Evolutionary conservation across 2,888 invertebrate species (phyloP), one percentile per base, ranked within the genome.

Genomic region (Theretra japonica): DNA sequence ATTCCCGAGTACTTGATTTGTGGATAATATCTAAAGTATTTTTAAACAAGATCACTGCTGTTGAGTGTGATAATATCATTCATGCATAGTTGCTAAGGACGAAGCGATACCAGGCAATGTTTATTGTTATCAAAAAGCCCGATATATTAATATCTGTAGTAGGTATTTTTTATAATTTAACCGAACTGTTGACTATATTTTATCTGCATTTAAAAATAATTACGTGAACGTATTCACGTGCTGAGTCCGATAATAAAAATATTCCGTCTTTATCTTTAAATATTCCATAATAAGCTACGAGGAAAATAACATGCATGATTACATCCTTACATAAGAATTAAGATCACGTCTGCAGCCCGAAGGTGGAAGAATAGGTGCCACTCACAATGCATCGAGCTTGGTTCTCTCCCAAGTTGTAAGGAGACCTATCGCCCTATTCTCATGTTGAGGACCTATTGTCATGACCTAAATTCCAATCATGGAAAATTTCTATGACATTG

Each of bases 11-110:
- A n/a, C 30, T 60, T n/a, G 60, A 19, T 33, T 30, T 30, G 33
- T 62, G 33, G 62, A 33, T 60, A 7, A 33, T 62, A 62, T 62
- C 62, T 33, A 62, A 62, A 21, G 28, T 59, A 59, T 19, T 28
- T 17, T 25, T 58, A 58, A 23, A 23, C 23, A 58, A 58, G 58
- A 25, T 58, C 58, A 58, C 25, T 25, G 25, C 23, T 58, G 17
- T 11, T 25, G 23, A 25, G 11, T 58, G 11, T 23, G 11, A 7
- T 23, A 25, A 58, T 58, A 58, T 25, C 15, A 25, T 25, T 57
- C 21, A 30, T 33, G 2, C 6, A n/a, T 30, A 30, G 60, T 30
- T 33, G 30, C 60, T 30, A 33, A 62, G 33, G 25, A 17, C 25
- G 25, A 11, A 58, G 25, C 41, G 41, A 41, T 41, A 41, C 41